phyloP scores from a whole-genome alignment of 2,888 invertebrate species.

The Trypoxylon attenuatum region DNA sequence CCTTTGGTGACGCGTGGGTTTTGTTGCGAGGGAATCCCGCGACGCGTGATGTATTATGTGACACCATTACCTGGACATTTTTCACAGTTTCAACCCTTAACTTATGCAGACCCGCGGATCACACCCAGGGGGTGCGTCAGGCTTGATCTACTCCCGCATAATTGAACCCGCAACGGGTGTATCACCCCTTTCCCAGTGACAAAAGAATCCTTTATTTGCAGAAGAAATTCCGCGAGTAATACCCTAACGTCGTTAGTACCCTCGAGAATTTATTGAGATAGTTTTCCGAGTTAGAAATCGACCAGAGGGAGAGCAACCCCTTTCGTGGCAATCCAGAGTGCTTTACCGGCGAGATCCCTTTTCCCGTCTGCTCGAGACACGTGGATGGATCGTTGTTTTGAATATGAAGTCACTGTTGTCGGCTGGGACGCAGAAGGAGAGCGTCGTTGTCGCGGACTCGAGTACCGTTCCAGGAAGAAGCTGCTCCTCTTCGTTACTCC shows the following conservation, averaged over 20 bases:
- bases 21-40: not conserved
- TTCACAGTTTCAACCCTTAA: not conserved
- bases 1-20: not conserved
- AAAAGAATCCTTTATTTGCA: too few species aligned
- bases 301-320: not conserved
- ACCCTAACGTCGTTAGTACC: too few species aligned
- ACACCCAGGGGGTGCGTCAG: too few species aligned
- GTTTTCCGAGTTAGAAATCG: not conserved
- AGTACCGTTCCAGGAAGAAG: conserved; percentile 16
- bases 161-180: too few species aligned
- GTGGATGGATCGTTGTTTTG: conserved; percentile 32
- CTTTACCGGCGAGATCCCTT: too few species aligned
- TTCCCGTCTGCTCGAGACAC: conserved; percentile 2
- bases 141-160: too few species aligned
- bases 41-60: not conserved
- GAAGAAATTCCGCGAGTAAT: too few species aligned
- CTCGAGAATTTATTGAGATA: too few species aligned
- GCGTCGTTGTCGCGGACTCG: conserved; percentile 22
- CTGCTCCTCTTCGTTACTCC: conserved; percentile 35
- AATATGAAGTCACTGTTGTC: conserved; percentile 20
- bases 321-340: too few species aligned
- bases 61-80: not conserved
- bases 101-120: too few species aligned
- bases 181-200: too few species aligned
- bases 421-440: conserved; percentile 3